A percentile compares a stretch with the other conserved stretches of the same genome.
Evolutionary conservation across 1,140 invertebrate genomes (phyloP).

Genomic region (Sinonovacula constricta): DNA sequence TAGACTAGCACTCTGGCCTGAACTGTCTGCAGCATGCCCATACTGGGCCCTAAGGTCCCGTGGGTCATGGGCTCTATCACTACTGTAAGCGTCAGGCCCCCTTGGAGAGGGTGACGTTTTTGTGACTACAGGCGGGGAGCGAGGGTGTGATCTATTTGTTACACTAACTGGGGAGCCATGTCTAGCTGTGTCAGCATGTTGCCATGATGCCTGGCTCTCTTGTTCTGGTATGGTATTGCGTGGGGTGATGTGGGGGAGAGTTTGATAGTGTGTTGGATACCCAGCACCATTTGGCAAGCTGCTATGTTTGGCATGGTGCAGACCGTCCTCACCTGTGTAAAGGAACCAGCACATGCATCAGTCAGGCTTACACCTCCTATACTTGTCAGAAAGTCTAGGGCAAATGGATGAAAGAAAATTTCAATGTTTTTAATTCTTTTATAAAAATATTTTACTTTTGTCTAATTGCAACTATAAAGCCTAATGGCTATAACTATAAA

Average conservation of each 20-base stretch:
- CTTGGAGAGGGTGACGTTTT: slow-evolving; percentile 23
- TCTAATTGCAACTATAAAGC: too few relatives aligned
- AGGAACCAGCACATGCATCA: slow-evolving; percentile 10
- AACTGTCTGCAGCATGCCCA: neutral
- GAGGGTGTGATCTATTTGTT: neutral
- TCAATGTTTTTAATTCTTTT: too few relatives aligned
- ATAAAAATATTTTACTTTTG: too few relatives aligned
- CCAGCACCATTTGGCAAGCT: slow-evolving; percentile 41
- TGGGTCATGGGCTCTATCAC: neutral
- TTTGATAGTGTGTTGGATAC: neutral
- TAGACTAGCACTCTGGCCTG: neutral
- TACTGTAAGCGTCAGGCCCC: neutral
- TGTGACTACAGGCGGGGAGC: neutral
- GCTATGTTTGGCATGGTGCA: slow-evolving; percentile 44
- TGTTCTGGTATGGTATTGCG: slow-evolving; percentile 3
- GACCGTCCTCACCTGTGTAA: slow-evolving; percentile 46
- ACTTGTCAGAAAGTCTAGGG: too few relatives aligned
- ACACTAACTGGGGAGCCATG: neutral
- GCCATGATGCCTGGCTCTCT: neutral
- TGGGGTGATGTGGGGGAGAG: slow-evolving; percentile 32
- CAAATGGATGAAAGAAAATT: too few relatives aligned
- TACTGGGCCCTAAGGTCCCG: neutral
- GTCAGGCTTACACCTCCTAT: too few relatives aligned
- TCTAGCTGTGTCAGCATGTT: neutral
- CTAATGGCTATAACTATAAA: too few relatives aligned